A percentile compares a stretch with the other conserved stretches of the same genome.
These are phyloP conservation scores for Phrynocephalus guinanensis DNA, from an alignment of 2,797 vertebrate genomes.

Conservation along the genomic window DNA sequence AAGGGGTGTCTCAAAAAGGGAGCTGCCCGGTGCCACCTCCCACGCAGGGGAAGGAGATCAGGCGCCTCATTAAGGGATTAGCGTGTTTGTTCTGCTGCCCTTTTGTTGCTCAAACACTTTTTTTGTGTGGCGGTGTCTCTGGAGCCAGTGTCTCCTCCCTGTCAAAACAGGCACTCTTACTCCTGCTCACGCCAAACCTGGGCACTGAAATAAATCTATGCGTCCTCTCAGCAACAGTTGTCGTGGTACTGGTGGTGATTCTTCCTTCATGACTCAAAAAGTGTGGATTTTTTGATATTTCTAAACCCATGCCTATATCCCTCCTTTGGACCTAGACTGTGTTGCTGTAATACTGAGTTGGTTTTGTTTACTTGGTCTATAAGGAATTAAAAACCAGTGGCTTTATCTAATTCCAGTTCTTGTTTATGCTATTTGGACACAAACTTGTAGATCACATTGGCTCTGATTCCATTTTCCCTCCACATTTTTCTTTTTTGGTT, in stretches of 20 bases:
- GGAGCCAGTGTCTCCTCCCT: slow-evolving; percentile 82
- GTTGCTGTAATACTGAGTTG: not conserved
- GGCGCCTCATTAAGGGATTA: slow-evolving; percentile 97
- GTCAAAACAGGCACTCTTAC: slow-evolving; percentile 48
- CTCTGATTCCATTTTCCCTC: not conserved
- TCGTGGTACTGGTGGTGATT: not conserved
- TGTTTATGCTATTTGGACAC: not conserved
- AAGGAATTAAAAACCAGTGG: not conserved
- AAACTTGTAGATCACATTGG: not conserved
- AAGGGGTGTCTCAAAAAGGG: slow-evolving; percentile 79
- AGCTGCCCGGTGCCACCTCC: slow-evolving; percentile 80
- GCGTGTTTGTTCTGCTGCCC: slow-evolving; percentile 91
- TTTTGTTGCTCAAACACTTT: slow-evolving; percentile 91
- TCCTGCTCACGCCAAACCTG: not conserved
- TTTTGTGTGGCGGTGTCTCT: slow-evolving; percentile 88
- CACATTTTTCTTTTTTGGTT: not conserved
- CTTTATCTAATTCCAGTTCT: not conserved
- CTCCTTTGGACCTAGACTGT: not conserved
- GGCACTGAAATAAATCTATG: not conserved
- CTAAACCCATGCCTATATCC: too few species aligned
- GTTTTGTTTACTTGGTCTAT: not conserved
- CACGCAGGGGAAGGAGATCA: slow-evolving; percentile 89
- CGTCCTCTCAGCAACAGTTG: not conserved
- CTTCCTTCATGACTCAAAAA: too few species aligned
- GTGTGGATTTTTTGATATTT: not conserved